phyloP scores from a whole-genome alignment of 1,140 invertebrate genomes.

The Drosophila ficusphila region DNA sequence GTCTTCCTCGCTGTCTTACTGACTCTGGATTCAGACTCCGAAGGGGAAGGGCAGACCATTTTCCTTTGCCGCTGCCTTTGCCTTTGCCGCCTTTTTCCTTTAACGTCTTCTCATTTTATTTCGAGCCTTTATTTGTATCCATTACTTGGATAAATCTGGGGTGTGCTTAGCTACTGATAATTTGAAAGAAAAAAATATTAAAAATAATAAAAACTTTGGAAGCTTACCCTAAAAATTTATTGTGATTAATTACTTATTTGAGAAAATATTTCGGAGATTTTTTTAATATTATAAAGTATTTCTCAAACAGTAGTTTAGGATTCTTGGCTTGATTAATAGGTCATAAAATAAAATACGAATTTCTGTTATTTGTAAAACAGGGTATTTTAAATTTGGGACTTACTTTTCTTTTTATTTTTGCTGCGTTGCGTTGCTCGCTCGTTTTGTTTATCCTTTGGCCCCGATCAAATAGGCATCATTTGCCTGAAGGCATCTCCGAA shows the following conservation, averaged over 20 bases:
- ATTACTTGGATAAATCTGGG: background rate
- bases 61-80: conserved; percentile 10
- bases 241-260: too few relatives aligned
- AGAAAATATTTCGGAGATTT: too few relatives aligned
- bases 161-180: background rate
- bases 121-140: conserved; percentile 1
- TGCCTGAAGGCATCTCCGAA: conserved; percentile 64
- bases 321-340: too few relatives aligned
- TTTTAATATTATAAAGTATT: too few relatives aligned
- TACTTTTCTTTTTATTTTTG: conserved; percentile 11
- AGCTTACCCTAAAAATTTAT: too few relatives aligned
- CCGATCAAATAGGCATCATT: conserved; percentile 82
- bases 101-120: conserved; percentile 25
- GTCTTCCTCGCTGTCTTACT: conserved; percentile 46
- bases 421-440: conserved; percentile 33
- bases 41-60: conserved; percentile 6
- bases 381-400: background rate
- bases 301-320: too few relatives aligned
- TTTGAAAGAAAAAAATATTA: too few relatives aligned
- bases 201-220: too few relatives aligned
- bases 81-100: conserved; percentile 12
- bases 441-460: conserved; percentile 74
- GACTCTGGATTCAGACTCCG: conserved; percentile 36
- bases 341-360: too few relatives aligned
- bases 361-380: too few relatives aligned